These are phyloP conservation scores for Aramus guarauna DNA, from an alignment of 2,113 vertebrate genomes.

Conservation along the genomic window DNA sequence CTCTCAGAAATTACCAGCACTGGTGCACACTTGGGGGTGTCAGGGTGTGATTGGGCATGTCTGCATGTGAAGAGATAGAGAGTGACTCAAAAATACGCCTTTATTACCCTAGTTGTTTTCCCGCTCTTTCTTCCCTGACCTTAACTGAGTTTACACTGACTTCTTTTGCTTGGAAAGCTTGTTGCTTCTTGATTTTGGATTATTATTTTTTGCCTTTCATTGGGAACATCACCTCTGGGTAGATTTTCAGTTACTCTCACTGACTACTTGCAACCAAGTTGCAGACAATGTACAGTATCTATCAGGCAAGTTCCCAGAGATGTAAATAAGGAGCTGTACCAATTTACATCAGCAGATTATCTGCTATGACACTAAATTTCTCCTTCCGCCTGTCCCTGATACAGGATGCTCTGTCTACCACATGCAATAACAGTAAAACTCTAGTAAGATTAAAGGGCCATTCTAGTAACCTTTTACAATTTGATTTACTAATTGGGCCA, in stretches of 20 bases:
- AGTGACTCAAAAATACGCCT: not conserved
- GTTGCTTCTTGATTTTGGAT: not conserved
- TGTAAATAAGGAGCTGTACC: not conserved
- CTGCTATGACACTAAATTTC: not conserved
- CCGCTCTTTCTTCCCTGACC: not conserved
- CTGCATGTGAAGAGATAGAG: not conserved
- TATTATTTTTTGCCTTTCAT: not conserved
- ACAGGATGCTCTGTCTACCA: not conserved
- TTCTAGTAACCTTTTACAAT: constrained; percentile 14
- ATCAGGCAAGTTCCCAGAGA: not conserved
- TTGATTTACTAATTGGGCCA: constrained; percentile 36
- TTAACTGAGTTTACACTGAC: not conserved
- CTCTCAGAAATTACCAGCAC: not conserved
- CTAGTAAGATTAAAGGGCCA: not conserved
- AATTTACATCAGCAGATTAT: not conserved
- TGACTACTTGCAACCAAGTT: not conserved
- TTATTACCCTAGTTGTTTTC: not conserved
- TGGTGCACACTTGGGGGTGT: rapidly evolving
- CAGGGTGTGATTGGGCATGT: too few relatives aligned
- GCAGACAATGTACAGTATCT: not conserved
- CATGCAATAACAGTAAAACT: not conserved
- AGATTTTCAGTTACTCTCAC: not conserved
- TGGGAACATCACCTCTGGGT: not conserved
- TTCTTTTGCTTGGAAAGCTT: not conserved
- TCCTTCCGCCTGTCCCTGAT: not conserved